Evolutionary conservation across 2,113 vertebrate genomes (phyloP).

Genomic region (Clupea harengus): DNA sequence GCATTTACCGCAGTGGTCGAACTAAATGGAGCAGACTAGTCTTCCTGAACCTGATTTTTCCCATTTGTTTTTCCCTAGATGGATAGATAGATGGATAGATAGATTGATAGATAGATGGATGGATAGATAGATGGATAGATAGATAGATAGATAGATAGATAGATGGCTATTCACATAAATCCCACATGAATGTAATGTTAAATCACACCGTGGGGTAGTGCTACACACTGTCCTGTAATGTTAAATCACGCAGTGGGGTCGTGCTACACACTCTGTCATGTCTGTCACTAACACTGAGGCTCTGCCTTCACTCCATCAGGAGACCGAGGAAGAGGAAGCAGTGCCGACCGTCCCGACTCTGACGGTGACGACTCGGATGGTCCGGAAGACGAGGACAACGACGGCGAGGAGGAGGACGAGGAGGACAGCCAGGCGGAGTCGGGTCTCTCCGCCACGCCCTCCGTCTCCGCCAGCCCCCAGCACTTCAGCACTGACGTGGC

Average conservation of each 20-base stretch:
- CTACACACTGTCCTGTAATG: no score
- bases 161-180: not conserved
- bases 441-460: conserved; percentile 88
- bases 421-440: conserved; percentile 98
- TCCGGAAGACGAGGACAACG: conserved; percentile 86
- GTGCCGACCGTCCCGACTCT: conserved; percentile 79
- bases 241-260: no score
- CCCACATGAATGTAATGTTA: no score
- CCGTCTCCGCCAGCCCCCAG: conserved; percentile 90
- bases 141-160: no score
- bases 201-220: no score
- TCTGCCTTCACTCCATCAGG: conserved; percentile 62
- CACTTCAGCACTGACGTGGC: conserved; percentile 80
- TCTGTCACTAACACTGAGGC: not conserved
- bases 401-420: conserved; percentile 92
- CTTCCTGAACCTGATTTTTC: not conserved
- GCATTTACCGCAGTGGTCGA: no score
- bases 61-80: no score
- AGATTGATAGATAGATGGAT: no score
- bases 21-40: not conserved
- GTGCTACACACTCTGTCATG: no score
- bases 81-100: no score
- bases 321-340: conserved; percentile 80
- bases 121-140: no score
- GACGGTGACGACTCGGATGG: conserved; percentile 92